phyloP scores from a whole-genome alignment of 1,140 invertebrate genomes.

The Alviniconcha marisindica region DNA sequence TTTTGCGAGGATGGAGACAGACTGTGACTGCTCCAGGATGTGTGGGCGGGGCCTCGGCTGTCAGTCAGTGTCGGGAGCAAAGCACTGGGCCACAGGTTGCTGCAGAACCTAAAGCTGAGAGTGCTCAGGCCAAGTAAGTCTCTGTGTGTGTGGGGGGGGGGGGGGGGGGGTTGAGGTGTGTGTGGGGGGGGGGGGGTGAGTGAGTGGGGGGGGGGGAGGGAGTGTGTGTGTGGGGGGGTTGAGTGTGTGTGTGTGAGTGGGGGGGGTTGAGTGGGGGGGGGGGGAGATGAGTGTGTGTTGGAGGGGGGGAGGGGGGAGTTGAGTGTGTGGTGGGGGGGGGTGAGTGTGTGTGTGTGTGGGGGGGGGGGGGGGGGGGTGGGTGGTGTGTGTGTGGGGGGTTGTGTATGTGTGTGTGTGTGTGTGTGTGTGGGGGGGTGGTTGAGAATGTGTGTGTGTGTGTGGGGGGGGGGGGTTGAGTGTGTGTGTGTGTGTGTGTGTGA shows the following conservation, averaged over 20 bases:
- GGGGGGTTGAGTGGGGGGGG: not conserved
- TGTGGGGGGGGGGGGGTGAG: not conserved
- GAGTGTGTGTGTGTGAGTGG: not conserved
- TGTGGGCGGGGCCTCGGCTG: not conserved
- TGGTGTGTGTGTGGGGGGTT: too few relatives aligned
- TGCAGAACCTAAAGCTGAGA: not conserved
- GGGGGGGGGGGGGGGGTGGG: too few relatives aligned
- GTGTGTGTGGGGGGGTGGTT: too few relatives aligned
- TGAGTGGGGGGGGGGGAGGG: not conserved
- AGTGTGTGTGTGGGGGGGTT: not conserved
- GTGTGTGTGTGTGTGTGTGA: too few relatives aligned
- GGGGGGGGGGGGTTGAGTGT: too few relatives aligned
- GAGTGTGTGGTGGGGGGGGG: too few relatives aligned
- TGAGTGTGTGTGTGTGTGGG: too few relatives aligned
- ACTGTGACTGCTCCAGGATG: not conserved
- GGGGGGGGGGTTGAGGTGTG: not conserved
- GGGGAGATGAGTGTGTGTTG: not conserved
- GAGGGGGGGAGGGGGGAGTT: not conserved
- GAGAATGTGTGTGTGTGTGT: too few relatives aligned
- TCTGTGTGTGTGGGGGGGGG: not conserved
- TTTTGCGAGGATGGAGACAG: slow-evolving; percentile 9
- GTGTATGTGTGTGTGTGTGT: too few relatives aligned
- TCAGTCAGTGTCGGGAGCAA: not conserved
- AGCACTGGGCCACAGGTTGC: not conserved
- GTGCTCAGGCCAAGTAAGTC: not conserved